Conservation (phyloP, 2,797 vertebrate genomes). For the Lagocephalus sceleratus region DNA sequence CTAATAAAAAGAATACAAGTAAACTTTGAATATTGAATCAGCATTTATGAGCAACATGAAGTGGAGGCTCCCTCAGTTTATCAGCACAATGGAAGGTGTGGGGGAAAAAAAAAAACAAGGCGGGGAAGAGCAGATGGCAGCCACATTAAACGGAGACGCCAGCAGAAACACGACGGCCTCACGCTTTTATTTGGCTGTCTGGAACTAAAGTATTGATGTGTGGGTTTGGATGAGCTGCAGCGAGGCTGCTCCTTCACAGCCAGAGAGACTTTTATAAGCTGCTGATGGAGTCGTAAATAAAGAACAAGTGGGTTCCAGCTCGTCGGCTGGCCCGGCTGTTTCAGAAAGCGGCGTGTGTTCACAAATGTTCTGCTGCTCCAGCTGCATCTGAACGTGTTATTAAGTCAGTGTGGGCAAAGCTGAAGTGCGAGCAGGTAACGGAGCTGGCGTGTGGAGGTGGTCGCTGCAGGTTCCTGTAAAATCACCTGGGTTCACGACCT, state of each 20-base stretch:
- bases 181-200: constrained; percentile 17
- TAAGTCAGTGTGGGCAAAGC: background rate
- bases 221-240: constrained; percentile 32
- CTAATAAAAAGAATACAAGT: too few relatives aligned
- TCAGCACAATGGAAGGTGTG: too few relatives aligned
- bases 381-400: constrained; percentile 8
- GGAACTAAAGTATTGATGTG: constrained; percentile 33
- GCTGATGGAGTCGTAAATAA: constrained; percentile 51
- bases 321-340: constrained; percentile 16
- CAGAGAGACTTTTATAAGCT: constrained; percentile 22
- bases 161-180: constrained; percentile 5
- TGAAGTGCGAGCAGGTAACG: background rate
- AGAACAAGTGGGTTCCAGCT: constrained; percentile 8
- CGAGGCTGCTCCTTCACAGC: constrained; percentile 27
- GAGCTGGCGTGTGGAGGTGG: background rate
- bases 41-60: too few relatives aligned
- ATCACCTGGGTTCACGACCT: too few relatives aligned
- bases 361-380: constrained; percentile 6
- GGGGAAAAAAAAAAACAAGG: background rate
- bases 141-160: constrained; percentile 1
- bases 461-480: background rate
- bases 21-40: too few relatives aligned
- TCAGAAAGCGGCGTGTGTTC: background rate
- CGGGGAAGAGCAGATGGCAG: constrained; percentile 5
- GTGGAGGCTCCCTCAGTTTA: too few relatives aligned